Base-by-base conservation (phyloP, 1,140 invertebrate species). In the Heterodera schachtii region DNA sequence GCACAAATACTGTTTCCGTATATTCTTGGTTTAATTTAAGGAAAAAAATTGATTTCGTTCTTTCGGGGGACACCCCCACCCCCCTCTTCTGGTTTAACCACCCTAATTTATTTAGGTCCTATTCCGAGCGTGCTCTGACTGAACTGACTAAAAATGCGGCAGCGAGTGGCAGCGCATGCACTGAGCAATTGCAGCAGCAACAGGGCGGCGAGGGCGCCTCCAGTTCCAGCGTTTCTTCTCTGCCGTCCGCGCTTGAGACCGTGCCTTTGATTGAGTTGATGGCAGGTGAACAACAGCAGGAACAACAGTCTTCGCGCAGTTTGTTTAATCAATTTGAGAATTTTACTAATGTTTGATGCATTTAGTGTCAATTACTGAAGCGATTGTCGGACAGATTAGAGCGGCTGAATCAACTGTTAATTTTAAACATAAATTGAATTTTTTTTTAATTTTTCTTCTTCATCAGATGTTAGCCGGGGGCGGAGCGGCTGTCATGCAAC, bases 51-150 rank as follows among this genome's bases (percentile, higher is more conserved):
- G n/a, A n/a, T n/a, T n/a, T n/a, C n/a, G n/a, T n/a, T n/a, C n/a
- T n/a, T n/a, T n/a, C n/a, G n/a, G n/a, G n/a, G n/a, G n/a, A n/a
- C n/a, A n/a, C n/a, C n/a, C n/a, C n/a, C n/a, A n/a, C n/a, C n/a
- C n/a, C n/a, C n/a, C n/a, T n/a, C n/a, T n/a, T n/a, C n/a, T n/a
- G n/a, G n/a, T n/a, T n/a, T n/a, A n/a, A n/a, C n/a, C n/a, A n/a
- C 44, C 16, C 7, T 49, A 49, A 49, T 16, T 19, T 46, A 75
- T 84, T 83, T 52, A 87, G 86, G 49, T 88, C 87, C 16, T 87
- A 87, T 71, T 87, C 86, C 16, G 86, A 89, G 66, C 75, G 86
- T 21, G 87, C 86, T 16, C 52, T 87, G 16, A 66, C 80, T 80
- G 44, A 85, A 85, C 43, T 57, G 44, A 46, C 71, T 46, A 80